These are phyloP conservation scores for Avahi laniger DNA, from an alignment of 2,797 vertebrate genomes.

Conservation along the genomic window DNA sequence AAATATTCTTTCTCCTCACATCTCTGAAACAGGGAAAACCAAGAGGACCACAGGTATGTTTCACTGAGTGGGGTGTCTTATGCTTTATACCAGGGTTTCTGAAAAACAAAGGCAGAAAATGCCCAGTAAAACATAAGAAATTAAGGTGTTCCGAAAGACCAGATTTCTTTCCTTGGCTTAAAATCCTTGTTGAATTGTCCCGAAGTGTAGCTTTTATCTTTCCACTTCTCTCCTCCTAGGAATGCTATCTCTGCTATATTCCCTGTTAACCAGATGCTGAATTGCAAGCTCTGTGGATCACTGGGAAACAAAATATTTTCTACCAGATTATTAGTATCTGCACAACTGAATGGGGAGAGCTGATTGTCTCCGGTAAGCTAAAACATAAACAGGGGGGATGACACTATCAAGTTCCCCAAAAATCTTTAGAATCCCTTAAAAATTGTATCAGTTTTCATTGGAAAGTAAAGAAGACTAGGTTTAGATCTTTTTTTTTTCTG, in stretches of 20 bases:
- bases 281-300: neutral
- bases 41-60: neutral
- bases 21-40: neutral
- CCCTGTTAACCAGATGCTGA: neutral
- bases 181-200: neutral
- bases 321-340: neutral
- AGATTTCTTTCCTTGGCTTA: neutral
- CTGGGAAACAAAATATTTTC: neutral
- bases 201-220: neutral
- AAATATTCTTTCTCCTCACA: neutral
- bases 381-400: neutral
- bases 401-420: neutral
- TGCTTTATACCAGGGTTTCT: neutral
- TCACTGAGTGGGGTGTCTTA: neutral
- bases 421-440: neutral
- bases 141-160: neutral
- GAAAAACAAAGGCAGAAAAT: neutral
- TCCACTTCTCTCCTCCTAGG: neutral
- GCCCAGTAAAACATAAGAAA: neutral
- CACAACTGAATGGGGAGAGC: neutral
- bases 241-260: neutral
- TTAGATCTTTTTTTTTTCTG: neutral
- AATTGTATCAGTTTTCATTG: neutral
- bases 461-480: neutral
- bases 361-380: neutral